A percentile compares a stretch with the other conserved stretches of the same genome.
phyloP scores from a whole-genome alignment of 2,888 invertebrate species.

The Machimus rusticus region DNA sequence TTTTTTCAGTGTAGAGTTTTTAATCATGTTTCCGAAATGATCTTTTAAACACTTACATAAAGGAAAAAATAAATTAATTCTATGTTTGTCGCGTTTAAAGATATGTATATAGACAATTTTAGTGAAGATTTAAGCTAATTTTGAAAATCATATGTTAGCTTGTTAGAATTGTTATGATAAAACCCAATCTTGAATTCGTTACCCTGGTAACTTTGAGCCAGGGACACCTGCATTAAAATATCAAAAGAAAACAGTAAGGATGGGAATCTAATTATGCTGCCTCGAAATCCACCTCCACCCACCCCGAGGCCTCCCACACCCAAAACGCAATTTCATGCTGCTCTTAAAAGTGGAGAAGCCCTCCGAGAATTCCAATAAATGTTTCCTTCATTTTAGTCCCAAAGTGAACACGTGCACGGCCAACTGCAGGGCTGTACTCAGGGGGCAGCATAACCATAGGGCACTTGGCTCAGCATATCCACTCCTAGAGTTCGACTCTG shows the following conservation, averaged over 20 bases:
- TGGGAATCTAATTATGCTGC: background rate
- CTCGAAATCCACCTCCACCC: background rate
- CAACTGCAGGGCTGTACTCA: background rate
- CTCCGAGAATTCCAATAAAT: conserved; percentile 49
- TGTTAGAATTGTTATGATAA: no score
- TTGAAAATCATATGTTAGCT: no score
- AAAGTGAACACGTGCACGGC: conserved; percentile 28
- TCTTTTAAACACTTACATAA: no score
- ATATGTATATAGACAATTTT: no score
- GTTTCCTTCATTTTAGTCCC: background rate
- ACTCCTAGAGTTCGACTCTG: background rate
- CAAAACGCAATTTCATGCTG: background rate
- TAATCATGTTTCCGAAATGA: no score
- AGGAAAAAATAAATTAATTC: no score
- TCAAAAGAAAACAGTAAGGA: background rate
- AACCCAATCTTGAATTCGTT: no score
- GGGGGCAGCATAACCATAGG: background rate
- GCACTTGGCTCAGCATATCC: conserved; percentile 11
- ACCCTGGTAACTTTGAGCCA: no score
- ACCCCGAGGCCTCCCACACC: background rate
- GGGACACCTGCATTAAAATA: background rate
- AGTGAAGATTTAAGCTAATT: no score
- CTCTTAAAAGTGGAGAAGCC: conserved; percentile 15
- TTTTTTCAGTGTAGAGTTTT: no score
- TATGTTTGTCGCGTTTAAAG: no score